Evolutionary conservation across 1,140 invertebrate species (phyloP).

Genomic region (Calliphora vicina): DNA sequence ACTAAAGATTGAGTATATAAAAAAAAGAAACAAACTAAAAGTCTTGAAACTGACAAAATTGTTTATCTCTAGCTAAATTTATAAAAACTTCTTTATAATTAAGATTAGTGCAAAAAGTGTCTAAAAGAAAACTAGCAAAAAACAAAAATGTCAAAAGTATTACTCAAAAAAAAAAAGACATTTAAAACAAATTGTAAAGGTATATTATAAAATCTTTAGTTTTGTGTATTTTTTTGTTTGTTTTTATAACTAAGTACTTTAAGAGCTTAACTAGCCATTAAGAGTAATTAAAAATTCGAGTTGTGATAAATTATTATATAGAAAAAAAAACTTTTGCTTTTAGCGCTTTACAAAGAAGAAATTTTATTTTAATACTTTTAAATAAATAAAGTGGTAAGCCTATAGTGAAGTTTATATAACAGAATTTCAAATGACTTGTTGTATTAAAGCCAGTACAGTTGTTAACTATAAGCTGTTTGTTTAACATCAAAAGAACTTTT

Average conservation of each 20-base stretch:
- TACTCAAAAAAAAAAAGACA: neutral
- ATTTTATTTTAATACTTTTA: neutral
- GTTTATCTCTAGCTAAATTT: neutral
- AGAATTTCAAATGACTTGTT: neutral
- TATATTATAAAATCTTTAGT: neutral
- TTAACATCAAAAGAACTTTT: neutral
- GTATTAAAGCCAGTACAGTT: neutral
- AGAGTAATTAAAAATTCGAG: neutral
- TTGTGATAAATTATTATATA: neutral
- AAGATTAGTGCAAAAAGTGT: neutral
- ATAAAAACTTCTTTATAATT: neutral
- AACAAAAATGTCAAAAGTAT: neutral
- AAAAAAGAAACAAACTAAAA: neutral
- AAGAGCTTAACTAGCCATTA: neutral
- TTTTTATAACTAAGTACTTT: neutral
- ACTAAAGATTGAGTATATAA: too few relatives aligned
- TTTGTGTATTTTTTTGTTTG: neutral
- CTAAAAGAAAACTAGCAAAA: neutral
- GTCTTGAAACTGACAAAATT: neutral
- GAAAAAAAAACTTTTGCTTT: neutral
- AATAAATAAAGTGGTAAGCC: neutral
- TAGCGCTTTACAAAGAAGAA: neutral
- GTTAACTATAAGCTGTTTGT: too few relatives aligned
- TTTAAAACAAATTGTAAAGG: neutral
- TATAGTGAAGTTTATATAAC: neutral